A percentile compares a stretch with the other conserved stretches of the same genome.
These are phyloP conservation scores for Hemicordylus capensis DNA, from an alignment of 2,113 vertebrate genomes.

Conservation along the genomic window DNA sequence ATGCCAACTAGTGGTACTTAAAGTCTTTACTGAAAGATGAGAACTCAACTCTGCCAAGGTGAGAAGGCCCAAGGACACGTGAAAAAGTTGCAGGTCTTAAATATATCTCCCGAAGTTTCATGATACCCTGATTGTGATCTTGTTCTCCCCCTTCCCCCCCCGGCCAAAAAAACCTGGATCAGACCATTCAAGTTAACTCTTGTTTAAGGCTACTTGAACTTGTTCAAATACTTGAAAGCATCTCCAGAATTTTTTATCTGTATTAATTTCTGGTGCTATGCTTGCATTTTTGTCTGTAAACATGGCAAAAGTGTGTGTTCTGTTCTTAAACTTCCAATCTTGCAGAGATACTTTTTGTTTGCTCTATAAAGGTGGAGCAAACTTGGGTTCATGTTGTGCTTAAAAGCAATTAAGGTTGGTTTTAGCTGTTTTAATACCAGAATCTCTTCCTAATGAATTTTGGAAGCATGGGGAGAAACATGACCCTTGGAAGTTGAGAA, in stretches of 20 bases:
- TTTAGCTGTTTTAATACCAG: conserved; percentile 28
- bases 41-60: not conserved
- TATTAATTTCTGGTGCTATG: accelerated
- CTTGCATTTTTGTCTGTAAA: not conserved
- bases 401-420: accelerated
- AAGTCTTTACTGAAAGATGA: not conserved
- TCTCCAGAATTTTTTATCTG: accelerated
- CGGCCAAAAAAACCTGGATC: conserved; percentile 44
- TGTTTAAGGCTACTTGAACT: conserved; percentile 15
- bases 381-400: not conserved
- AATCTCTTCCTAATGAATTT: conserved; percentile 41
- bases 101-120: not conserved
- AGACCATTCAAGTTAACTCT: conserved; percentile 5
- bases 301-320: accelerated
- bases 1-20: not conserved
- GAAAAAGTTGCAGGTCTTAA: not conserved
- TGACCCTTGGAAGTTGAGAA: conserved; percentile 46
- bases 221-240: accelerated
- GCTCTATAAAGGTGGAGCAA: accelerated
- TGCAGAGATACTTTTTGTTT: accelerated
- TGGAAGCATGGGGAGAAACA: conserved; percentile 35
- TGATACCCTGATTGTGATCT: not conserved
- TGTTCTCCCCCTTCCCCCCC: not conserved
- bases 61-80: too few relatives aligned
- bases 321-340: not conserved